Evolutionary conservation across 2,113 vertebrate genomes (phyloP), one percentile per base, ranked within the genome.

Genomic region (Sarotherodon lohbergeri): DNA sequence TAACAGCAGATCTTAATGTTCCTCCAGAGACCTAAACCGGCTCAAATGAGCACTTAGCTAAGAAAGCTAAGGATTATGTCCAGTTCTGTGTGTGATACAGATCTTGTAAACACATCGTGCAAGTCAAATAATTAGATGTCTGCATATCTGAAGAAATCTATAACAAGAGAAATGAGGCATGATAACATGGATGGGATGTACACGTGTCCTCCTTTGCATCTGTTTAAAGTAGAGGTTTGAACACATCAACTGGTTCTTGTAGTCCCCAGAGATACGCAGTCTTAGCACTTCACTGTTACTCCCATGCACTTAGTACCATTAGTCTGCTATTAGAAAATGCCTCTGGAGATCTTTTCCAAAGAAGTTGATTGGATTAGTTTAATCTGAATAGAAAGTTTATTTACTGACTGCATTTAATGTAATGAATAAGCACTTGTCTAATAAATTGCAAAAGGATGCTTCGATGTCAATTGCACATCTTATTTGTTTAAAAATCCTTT

Each of bases 191-290:
- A 0, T 76, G 22, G 41, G 9, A 2, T 3, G 14, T 73, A 43
- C 24, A 48, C 5, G 14, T 0, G 0, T 48, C 22, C 13, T 19
- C 41, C 13, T 17, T 43, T 46, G 22, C 9, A 48, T 76, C 14
- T 1, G 41, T 73, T 73, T 73, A 73, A 71, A 71, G 13, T 73
- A 73, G 66, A 73, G 2, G 41, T 46, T 43, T 76, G 71, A 76
- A 48, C 24, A 48, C 24, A 17, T 76, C 22, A 48, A 76, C 7
- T 50, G 9, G 27, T n/a, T 50, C 16, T 78, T 78, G 3, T n/a
- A 48, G n/a, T 43, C 3, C 3, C 4, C 8, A 71, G 12, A 71
- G 43, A 50, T 48, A 0, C 50, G 16, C 71, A 48, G 41, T 19
- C 3, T 50, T 78, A 12, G 16, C 43, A 5, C 24, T 32, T 78